phyloP scores from a whole-genome alignment of 2,797 vertebrate species.

The Acrossocheilus wenchowensis region DNA sequence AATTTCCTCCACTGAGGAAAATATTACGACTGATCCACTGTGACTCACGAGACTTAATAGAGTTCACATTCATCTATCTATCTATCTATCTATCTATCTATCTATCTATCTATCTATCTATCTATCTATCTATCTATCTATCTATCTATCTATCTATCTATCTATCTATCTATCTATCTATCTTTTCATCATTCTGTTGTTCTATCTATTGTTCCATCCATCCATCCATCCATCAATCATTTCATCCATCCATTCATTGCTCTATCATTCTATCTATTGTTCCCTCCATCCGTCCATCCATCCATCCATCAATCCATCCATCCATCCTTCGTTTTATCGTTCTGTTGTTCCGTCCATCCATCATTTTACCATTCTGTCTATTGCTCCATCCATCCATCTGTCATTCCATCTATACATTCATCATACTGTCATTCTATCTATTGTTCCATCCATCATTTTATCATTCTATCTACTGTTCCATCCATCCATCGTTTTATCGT shows the following conservation, averaged over 20 bases:
- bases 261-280: not conserved
- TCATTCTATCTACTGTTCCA: too few species aligned
- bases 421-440: not conserved
- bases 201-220: not conserved
- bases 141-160: too few species aligned
- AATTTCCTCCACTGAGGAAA: conserved; percentile 42
- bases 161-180: too few species aligned
- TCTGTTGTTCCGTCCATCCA: not conserved
- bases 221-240: not conserved
- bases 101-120: not conserved
- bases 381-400: not conserved
- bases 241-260: too few species aligned
- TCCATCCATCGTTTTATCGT: not conserved
- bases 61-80: not conserved
- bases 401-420: too few species aligned
- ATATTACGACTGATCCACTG: not conserved
- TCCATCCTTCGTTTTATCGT: too few species aligned
- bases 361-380: not conserved
- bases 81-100: not conserved
- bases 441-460: not conserved
- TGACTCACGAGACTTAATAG: not conserved
- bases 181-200: too few species aligned
- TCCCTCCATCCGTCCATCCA: not conserved
- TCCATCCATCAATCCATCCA: not conserved
- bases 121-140: not conserved